Base-by-base conservation (phyloP, 2,113 vertebrate species). In the Leptobrachium ailaonicum region DNA sequence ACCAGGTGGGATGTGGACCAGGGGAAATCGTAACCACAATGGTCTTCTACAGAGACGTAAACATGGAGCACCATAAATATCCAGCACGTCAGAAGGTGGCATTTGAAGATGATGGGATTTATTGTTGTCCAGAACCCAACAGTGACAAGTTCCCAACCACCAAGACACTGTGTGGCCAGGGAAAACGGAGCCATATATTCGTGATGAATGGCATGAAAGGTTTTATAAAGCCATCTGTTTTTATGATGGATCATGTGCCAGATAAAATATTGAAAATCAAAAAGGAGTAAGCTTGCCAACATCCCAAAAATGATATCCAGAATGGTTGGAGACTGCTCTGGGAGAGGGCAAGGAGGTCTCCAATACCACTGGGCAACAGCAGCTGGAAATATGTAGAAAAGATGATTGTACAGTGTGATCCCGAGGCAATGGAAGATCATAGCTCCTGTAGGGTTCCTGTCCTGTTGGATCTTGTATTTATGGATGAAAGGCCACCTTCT, bases 31-130 rank as follows among this genome's bases (percentile, higher is more conserved):
- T 93, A 94, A n/a, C 91, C 93, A 32, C 92, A 92, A 85, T 95
- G 93, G 79, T 91, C 92, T 84, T 95, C 92, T 80, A 92, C 90
- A 0, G 93, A 90, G 77, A 95, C 83, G 89, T 91, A 94, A 77
- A 85, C 90, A 89, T 93, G 93, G 80, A 92, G 13, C 47, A 95
- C 74, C 82, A 94, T 90, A 84, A 95, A 95, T 72, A 89, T 0
- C 60, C 82, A 58, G 68, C 92, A 89, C 11, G 91, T 94, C 58
- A 94, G 79, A 0, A 92, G 91, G 62, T 95, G 93, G 76, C 91
- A 93, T 81, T 86, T 86, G 66, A 92, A 85, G 71, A 87, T 6
- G 68, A 85, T 69, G 82, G 85, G 63, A 71, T 89, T 90, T 75
- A 66, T 11, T 76, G 91, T 76, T 3, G 91, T 91, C 82, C 93